A percentile compares a stretch with the other conserved stretches of the same genome.
phyloP scores from a whole-genome alignment of 2,113 vertebrate species.

The Hucho hucho region DNA sequence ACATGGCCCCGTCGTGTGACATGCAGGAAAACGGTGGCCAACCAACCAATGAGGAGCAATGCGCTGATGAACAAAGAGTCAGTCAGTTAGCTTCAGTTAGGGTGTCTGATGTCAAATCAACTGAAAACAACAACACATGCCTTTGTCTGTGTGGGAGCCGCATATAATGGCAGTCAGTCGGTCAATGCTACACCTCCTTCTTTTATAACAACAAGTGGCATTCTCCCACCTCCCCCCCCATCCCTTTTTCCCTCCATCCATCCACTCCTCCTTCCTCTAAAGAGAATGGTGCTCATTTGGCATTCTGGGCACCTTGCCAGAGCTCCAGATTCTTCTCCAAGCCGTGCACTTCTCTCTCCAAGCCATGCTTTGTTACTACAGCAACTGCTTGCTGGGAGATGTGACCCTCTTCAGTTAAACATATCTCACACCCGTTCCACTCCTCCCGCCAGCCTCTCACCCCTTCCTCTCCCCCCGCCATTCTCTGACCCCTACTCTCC shows the following conservation, averaged over 20 bases:
- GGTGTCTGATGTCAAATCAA: conserved; percentile 24
- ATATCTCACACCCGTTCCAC: conserved; percentile 20
- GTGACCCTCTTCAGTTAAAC: conserved; percentile 31
- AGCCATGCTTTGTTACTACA: conserved; percentile 49
- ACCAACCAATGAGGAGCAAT: no score
- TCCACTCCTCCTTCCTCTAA: conserved; percentile 21
- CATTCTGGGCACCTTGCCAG: conserved; percentile 63
- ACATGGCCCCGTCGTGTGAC: no score
- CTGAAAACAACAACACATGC: conserved; percentile 35
- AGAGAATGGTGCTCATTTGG: conserved; percentile 44
- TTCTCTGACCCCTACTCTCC: neutral
- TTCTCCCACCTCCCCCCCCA: conserved; percentile 4
- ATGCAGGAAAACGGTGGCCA: no score
- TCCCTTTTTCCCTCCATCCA: conserved; percentile 36
- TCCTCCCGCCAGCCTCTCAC: neutral
- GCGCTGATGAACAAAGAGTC: no score
- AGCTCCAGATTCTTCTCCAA: conserved; percentile 56
- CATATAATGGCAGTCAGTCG: neutral
- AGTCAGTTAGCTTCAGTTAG: neutral
- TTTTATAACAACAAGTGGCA: no score
- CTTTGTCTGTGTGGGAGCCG: conserved; percentile 28
- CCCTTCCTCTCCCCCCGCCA: no score
- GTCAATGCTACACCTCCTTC: no score
- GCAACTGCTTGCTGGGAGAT: conserved; percentile 51
- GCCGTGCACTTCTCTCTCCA: conserved; percentile 55